These are phyloP conservation scores for Ifrita kowaldi DNA, from an alignment of 2,113 vertebrate species.

Conservation along the genomic window DNA sequence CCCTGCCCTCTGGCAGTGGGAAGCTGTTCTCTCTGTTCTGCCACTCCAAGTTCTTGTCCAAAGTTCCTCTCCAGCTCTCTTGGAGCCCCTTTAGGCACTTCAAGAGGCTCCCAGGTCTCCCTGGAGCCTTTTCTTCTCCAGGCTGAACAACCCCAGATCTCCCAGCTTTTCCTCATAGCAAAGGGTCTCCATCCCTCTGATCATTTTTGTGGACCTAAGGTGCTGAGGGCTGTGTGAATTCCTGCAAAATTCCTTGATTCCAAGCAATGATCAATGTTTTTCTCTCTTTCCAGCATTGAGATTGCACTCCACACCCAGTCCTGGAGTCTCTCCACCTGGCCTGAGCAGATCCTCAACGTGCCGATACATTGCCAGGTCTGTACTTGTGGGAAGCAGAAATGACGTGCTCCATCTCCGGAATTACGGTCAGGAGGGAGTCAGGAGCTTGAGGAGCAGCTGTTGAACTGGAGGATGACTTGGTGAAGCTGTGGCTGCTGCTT, in stretches of 20 bases:
- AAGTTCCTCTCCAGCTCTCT: accelerated
- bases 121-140: not conserved
- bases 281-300: slow-evolving; percentile 7
- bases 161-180: not conserved
- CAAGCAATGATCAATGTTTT: not conserved
- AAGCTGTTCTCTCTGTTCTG: not conserved
- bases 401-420: accelerated
- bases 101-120: accelerated
- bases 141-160: accelerated
- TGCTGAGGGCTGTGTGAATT: not conserved
- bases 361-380: slow-evolving; percentile 87
- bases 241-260: not conserved
- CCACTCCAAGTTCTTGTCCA: accelerated
- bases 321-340: not conserved
- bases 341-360: slow-evolving; percentile 60
- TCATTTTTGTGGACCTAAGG: not conserved
- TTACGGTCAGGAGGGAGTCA: not conserved
- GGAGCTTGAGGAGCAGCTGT: not conserved
- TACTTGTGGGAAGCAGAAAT: not conserved
- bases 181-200: accelerated
- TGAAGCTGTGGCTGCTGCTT: not conserved
- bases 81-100: not conserved
- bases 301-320: not conserved
- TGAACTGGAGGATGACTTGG: not conserved
- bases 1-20: not conserved